Evolutionary conservation across 1,140 invertebrate species (phyloP).

Genomic region (Solenopsis fugax): DNA sequence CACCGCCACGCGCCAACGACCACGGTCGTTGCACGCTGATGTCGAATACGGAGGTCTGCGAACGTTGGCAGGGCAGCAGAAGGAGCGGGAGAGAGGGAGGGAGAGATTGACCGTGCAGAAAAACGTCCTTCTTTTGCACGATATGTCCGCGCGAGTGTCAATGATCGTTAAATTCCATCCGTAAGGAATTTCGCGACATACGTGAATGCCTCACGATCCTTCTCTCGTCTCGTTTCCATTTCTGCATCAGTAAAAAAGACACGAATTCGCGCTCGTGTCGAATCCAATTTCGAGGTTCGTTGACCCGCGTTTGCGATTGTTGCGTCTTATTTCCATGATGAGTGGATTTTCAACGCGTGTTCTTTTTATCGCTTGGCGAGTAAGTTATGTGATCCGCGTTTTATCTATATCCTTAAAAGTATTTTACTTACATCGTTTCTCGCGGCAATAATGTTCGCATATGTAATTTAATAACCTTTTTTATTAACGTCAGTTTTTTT

Average conservation of each 20-base stretch:
- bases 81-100: background rate
- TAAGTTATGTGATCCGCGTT: constrained; percentile 11
- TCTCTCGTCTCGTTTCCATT: background rate
- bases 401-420: background rate
- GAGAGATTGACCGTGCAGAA: constrained; percentile 38
- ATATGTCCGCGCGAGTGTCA: constrained; percentile 26
- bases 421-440: background rate
- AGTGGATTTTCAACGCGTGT: background rate
- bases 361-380: background rate
- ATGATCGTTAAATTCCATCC: constrained; percentile 63
- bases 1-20: constrained; percentile 72
- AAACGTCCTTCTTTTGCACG: constrained; percentile 49
- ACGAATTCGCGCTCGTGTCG: constrained; percentile 38
- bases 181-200: constrained; percentile 30
- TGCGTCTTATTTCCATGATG: constrained; percentile 35
- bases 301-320: constrained; percentile 22
- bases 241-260: constrained; percentile 42
- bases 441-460: background rate
- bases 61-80: background rate
- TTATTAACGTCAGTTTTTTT: constrained; percentile 3
- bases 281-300: constrained; percentile 50
- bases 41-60: background rate
- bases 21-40: constrained; percentile 70
- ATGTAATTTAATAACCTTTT: background rate
- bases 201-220: background rate